Evolutionary conservation across 2,113 vertebrate genomes (phyloP).

Genomic region (Scortum barcoo): DNA sequence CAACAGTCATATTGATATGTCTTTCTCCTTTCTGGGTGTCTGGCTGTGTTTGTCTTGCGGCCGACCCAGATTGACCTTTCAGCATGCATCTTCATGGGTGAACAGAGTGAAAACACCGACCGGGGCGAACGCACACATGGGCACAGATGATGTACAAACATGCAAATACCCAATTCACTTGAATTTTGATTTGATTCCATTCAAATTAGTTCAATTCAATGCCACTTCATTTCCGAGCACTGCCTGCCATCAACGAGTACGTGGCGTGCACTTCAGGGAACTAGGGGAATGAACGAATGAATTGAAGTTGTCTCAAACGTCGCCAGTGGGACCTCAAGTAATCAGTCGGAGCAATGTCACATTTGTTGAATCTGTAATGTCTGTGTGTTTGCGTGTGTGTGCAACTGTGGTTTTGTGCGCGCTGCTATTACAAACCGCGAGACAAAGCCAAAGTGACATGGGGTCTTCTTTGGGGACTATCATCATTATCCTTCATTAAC

Average conservation of each 20-base stretch:
- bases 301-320: slow-evolving; percentile 31
- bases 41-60: slow-evolving; percentile 46
- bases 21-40: slow-evolving; percentile 26
- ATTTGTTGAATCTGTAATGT: slow-evolving; percentile 39
- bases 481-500: slow-evolving; percentile 68
- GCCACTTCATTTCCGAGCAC: slow-evolving; percentile 17
- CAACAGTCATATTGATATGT: slow-evolving; percentile 58
- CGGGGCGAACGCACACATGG: neutral
- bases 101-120: slow-evolving; percentile 13
- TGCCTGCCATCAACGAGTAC: neutral
- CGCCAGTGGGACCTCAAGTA: slow-evolving; percentile 38
- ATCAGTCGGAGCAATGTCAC: slow-evolving; percentile 54
- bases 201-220: slow-evolving; percentile 29
- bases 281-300: slow-evolving; percentile 38
- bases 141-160: neutral
- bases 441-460: slow-evolving; percentile 26
- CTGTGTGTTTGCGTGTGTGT: neutral
- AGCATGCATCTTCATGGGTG: slow-evolving; percentile 6
- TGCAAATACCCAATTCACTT: slow-evolving; percentile 33
- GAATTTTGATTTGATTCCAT: slow-evolving; percentile 34
- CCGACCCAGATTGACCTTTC: slow-evolving; percentile 29
- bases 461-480: slow-evolving; percentile 34
- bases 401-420: slow-evolving; percentile 4
- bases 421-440: slow-evolving; percentile 10
- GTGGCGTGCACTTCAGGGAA: slow-evolving; percentile 16